Conservation (phyloP, 2,888 invertebrate species). For the Dendrolimus pini region DNA sequence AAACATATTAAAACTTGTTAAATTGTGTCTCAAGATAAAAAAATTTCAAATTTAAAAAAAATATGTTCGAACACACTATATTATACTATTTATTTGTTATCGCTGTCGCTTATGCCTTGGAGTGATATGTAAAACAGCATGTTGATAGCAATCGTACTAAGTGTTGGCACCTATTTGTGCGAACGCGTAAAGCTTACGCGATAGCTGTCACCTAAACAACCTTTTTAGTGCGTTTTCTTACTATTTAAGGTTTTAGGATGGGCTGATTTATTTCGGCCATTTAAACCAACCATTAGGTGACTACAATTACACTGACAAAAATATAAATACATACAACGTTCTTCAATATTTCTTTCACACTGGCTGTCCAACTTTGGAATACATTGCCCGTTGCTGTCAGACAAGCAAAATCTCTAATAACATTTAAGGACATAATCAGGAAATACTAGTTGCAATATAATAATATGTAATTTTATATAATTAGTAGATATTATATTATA, state of each 20-base stretch:
- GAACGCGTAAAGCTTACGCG: constrained; percentile 22
- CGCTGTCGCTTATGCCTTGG: not conserved
- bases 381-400: no score
- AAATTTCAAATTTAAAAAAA: no score
- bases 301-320: no score
- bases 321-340: no score
- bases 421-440: no score
- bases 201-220: not conserved
- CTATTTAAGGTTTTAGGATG: not conserved
- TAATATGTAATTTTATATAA: no score
- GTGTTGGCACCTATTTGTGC: constrained; percentile 45
- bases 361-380: no score
- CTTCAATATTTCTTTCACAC: no score
- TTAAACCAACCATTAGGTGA: not conserved
- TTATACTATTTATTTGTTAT: not conserved
- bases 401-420: no score
- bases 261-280: not conserved
- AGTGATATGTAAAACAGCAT: not conserved
- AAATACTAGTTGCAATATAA: no score
- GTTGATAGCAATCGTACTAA: constrained; percentile 34
- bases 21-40: not conserved
- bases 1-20: not conserved
- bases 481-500: no score
- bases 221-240: not conserved
- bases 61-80: no score